Conservation (phyloP, 2,797 vertebrate species). For the Pipistrellus nathusii region DNA sequence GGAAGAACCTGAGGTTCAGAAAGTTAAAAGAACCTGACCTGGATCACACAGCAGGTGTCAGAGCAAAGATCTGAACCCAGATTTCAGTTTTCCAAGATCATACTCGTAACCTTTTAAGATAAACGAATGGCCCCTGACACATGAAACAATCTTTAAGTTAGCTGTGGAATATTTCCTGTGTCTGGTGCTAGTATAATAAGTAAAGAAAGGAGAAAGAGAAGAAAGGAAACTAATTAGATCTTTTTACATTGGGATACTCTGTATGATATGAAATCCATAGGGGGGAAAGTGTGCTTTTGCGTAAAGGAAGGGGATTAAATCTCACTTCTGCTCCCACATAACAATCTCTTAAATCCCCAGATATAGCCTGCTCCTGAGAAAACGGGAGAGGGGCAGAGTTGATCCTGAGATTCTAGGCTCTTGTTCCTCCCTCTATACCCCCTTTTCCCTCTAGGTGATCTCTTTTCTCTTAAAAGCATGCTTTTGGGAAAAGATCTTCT, state of each 20-base stretch:
- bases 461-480: background rate
- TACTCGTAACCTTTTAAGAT: slow-evolving; percentile 8
- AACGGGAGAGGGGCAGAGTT: background rate
- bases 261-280: background rate
- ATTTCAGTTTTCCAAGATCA: slow-evolving; percentile 35
- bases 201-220: slow-evolving; percentile 40
- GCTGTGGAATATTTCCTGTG: background rate
- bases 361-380: background rate
- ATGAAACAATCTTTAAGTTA: slow-evolving; percentile 32
- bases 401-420: background rate
- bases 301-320: background rate
- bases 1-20: background rate
- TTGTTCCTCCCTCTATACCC: background rate
- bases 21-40: slow-evolving; percentile 26
- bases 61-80: slow-evolving; percentile 33
- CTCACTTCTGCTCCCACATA: slow-evolving; percentile 17
- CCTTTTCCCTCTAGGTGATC: background rate
- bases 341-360: background rate
- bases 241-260: background rate
- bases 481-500: slow-evolving; percentile 36
- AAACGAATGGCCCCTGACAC: background rate
- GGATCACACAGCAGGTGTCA: background rate
- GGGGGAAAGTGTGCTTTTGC: background rate
- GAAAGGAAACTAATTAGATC: background rate
- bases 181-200: background rate